Evolutionary conservation across 2,797 vertebrate genomes (phyloP).

Genomic region (Pangasius mekongensis): DNA sequence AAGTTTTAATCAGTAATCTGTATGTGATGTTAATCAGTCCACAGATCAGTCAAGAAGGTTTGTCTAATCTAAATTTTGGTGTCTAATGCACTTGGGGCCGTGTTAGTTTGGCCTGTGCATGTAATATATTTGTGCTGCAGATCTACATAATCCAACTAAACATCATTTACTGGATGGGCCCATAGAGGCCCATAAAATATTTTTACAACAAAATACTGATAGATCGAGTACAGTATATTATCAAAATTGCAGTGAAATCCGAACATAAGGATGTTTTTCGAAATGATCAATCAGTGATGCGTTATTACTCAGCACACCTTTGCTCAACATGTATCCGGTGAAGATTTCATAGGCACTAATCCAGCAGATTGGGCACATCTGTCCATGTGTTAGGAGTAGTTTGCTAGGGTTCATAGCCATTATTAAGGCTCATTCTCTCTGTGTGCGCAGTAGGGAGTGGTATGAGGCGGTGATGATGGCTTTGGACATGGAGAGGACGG

Average conservation of each 20-base stretch:
- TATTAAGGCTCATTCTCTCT: conserved; percentile 33
- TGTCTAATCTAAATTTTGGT: conserved; percentile 2
- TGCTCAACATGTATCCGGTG: conserved; percentile 5
- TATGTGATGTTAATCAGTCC: conserved; percentile 26
- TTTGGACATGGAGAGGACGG: conserved; percentile 98
- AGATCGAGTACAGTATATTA: conserved; percentile 53
- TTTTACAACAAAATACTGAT: conserved; percentile 59
- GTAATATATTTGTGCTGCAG: neutral
- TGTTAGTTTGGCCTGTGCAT: neutral
- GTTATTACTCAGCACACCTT: conserved; percentile 13
- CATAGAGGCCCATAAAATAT: conserved; percentile 14
- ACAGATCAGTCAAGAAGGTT: conserved; percentile 27
- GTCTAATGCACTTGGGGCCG: neutral
- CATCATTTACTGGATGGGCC: neutral
- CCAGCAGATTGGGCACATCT: conserved; percentile 31
- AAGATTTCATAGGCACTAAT: conserved; percentile 31
- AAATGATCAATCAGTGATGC: conserved; percentile 1
- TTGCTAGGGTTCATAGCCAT: neutral
- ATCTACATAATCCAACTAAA: conserved; percentile 12
- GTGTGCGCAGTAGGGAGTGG: conserved; percentile 42
- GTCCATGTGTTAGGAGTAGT: neutral
- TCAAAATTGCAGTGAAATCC: conserved; percentile 26
- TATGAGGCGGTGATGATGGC: conserved; percentile 94
- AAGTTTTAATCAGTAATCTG: conserved; percentile 27
- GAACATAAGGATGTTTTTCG: conserved; percentile 5